These are phyloP conservation scores for Ostrea edulis DNA, from an alignment of 1,140 invertebrate genomes.

Conservation along the genomic window DNA sequence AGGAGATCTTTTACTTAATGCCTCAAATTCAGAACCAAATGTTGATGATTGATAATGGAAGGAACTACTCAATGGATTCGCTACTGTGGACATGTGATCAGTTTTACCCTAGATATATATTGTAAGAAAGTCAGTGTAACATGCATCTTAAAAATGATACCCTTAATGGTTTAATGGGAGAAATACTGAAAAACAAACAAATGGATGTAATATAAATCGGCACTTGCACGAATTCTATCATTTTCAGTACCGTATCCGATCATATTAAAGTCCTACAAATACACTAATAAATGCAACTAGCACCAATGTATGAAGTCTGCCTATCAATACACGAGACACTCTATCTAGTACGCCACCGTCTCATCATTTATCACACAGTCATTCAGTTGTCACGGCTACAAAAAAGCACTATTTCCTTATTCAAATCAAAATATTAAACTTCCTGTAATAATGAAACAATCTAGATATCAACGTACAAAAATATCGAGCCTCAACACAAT, in stretches of 20 bases:
- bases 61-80: neutral
- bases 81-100: neutral
- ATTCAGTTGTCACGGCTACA: neutral
- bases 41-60: neutral
- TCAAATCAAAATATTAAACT: neutral
- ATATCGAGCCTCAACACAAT: neutral
- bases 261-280: neutral
- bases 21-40: neutral
- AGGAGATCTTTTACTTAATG: conserved; percentile 15
- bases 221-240: too few species aligned
- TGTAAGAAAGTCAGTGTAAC: neutral
- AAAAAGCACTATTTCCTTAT: conserved; percentile 17
- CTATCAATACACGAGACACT: neutral
- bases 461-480: neutral
- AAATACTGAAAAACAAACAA: neutral
- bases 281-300: neutral
- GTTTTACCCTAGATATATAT: neutral
- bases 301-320: neutral
- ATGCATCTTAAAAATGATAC: neutral
- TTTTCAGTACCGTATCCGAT: neutral
- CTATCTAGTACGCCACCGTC: neutral
- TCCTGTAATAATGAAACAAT: neutral
- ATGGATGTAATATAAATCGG: neutral
- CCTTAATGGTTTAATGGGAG: neutral
- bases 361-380: neutral